Evolutionary conservation across 2,888 invertebrate genomes (phyloP), one percentile per base, ranked within the genome.

Genomic region (Aricia artaxerxes): DNA sequence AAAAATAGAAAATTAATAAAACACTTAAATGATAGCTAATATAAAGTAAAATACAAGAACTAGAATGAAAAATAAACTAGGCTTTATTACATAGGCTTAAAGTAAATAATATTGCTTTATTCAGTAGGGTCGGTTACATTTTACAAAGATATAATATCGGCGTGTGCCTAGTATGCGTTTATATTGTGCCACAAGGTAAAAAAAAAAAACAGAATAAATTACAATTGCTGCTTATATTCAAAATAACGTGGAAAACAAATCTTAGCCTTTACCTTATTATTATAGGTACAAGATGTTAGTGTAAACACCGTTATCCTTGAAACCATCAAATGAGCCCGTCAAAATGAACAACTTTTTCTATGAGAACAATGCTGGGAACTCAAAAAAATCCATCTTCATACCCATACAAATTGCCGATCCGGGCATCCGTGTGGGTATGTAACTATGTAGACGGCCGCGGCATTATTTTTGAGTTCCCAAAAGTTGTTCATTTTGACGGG

Each of bases 31-130:
- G 31, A 40, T 40, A 73, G 31, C 40, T 31, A 49, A 31, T 31
- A 75, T 44, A 49, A 75, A 24, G 49, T 75, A 75, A 75, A 75
- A 31, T 75, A 75, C 44, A 75, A 44, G 24, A 73, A 73, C 73
- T 73, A 73, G 44, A 73, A 44, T 44, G 44, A 73, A 73, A 44
- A 53, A 49, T 75, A 75, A 31, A 75, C 24, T 44, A 75, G 49
- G 75, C 53, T 75, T 75, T 73, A 73, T 73, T 75, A 75, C 53
- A 53, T 24, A 53, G 49, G 75, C 31, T 75, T 73, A 75, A 75
- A 49, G 75, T 75, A 75, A 75, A 75, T 75, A 75, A 44, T 75
- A 75, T 75, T 75, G 75, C 75, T 75, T 53, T 75, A 73, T 73
- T 73, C 31, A 75, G 44, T 49, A 44, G 75, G 24, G 24, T 24